A percentile compares a stretch with the other conserved stretches of the same genome.
phyloP scores from a whole-genome alignment of 35 echinoderm and acorn worm species.

The Heliocidaris tuberculata region DNA sequence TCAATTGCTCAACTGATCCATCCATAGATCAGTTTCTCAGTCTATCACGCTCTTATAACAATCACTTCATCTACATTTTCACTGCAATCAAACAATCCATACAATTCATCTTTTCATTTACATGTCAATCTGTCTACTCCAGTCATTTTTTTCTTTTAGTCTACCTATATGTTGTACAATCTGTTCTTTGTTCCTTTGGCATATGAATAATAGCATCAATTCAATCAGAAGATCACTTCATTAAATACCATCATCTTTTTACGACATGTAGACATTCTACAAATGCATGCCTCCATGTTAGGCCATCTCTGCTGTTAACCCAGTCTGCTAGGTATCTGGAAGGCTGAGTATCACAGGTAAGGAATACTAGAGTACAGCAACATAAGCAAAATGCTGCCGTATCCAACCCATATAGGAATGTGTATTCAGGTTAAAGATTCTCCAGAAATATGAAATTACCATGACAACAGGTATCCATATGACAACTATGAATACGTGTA shows the following conservation, averaged over 20 bases:
- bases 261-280: background rate
- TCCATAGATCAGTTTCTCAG: background rate
- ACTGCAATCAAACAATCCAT: background rate
- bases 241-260: background rate
- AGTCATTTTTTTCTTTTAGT: background rate
- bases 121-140: background rate
- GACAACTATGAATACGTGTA: background rate
- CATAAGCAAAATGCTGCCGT: background rate
- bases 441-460: background rate
- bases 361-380: background rate
- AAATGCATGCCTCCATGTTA: background rate
- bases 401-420: background rate
- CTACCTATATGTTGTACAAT: background rate
- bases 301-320: background rate
- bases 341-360: background rate
- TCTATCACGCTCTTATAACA: background rate
- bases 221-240: background rate
- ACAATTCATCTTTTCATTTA: background rate
- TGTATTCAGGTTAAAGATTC: background rate
- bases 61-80: background rate
- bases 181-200: background rate
- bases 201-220: constrained; percentile 4
- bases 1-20: background rate
- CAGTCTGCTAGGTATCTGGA: background rate
- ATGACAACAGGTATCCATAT: background rate